phyloP scores from a whole-genome alignment of 1,140 invertebrate genomes.

The Zaprionus ornatus region DNA sequence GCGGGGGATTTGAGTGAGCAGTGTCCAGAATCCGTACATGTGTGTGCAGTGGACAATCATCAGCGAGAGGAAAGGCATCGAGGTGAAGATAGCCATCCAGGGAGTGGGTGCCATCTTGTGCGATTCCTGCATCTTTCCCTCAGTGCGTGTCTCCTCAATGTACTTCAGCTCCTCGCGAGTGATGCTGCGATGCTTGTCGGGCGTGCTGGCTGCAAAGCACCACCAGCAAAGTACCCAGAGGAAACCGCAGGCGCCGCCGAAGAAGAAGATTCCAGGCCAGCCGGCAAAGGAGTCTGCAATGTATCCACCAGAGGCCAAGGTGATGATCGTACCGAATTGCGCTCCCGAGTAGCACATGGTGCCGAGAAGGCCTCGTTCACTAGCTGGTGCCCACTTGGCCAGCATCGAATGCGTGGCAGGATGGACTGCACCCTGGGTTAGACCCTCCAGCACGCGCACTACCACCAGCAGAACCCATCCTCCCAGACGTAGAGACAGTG shows the following conservation, averaged over 20 bases:
- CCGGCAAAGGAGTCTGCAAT: conserved; percentile 87
- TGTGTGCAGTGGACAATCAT: conserved; percentile 94
- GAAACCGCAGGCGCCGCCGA: conserved; percentile 88
- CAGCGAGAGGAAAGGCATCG: conserved; percentile 92
- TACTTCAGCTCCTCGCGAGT: conserved; percentile 86
- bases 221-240: conserved; percentile 87
- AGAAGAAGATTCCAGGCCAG: conserved; percentile 92
- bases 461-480: conserved; percentile 86
- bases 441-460: conserved; percentile 89
- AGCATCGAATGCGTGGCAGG: conserved; percentile 92
- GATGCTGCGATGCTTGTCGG: conserved; percentile 85
- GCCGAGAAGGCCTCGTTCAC: conserved; percentile 86
- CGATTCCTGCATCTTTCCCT: conserved; percentile 62
- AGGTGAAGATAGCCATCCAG: conserved; percentile 91
- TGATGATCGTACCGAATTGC: conserved; percentile 90
- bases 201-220: conserved; percentile 88
- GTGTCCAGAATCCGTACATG: conserved; percentile 97
- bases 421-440: conserved; percentile 92
- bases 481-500: conserved; percentile 79
- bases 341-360: conserved; percentile 87
- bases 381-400: conserved; percentile 90
- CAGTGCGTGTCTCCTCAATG: conserved; percentile 85
- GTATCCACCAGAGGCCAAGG: conserved; percentile 86
- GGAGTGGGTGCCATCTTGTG: conserved; percentile 84
- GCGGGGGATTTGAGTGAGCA: conserved; percentile 95